Evolutionary conservation across 23 tunicate genomes (phyloP).

Genomic region (Aplidium turbinatum): DNA sequence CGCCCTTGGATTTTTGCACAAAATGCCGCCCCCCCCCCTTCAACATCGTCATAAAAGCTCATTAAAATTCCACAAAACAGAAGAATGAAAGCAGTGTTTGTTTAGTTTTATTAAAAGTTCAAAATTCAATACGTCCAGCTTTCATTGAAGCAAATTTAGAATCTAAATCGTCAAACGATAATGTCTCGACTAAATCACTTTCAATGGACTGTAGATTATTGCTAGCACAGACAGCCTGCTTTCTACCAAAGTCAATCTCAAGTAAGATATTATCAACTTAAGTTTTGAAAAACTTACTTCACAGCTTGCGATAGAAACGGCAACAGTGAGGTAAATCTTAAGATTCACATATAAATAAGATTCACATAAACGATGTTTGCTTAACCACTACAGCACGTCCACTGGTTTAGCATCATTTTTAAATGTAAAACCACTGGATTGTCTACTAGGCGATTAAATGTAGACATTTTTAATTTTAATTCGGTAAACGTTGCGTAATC

Average conservation of each 20-base stretch:
- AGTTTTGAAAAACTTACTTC: constrained; percentile 36
- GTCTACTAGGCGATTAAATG: constrained; percentile 33
- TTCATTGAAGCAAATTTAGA: constrained; percentile 22
- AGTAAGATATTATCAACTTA: constrained; percentile 36
- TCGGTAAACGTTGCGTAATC: constrained; percentile 25
- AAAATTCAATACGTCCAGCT: constrained; percentile 26
- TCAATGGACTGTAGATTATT: constrained; percentile 30
- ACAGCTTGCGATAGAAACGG: constrained; percentile 39
- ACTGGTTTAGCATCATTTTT: constrained; percentile 25
- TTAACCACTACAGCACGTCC: constrained; percentile 36
- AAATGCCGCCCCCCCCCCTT: too few species aligned
- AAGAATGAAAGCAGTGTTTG: neutral
- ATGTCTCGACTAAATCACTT: constrained; percentile 28
- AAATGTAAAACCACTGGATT: constrained; percentile 31
- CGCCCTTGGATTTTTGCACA: too few species aligned
- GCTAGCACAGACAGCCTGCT: constrained; percentile 15
- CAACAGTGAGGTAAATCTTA: constrained; percentile 43
- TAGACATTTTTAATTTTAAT: constrained; percentile 13
- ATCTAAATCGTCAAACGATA: too few species aligned
- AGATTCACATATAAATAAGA: constrained; percentile 18
- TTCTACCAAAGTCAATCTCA: constrained; percentile 17
- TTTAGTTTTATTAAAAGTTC: constrained; percentile 29
- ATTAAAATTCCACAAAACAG: constrained; percentile 1
- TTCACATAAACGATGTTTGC: constrained; percentile 30
- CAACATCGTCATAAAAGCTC: too few species aligned